Evolutionary conservation across 2,888 invertebrate genomes (phyloP).

Genomic region (Zhuqinia jingwanae): DNA sequence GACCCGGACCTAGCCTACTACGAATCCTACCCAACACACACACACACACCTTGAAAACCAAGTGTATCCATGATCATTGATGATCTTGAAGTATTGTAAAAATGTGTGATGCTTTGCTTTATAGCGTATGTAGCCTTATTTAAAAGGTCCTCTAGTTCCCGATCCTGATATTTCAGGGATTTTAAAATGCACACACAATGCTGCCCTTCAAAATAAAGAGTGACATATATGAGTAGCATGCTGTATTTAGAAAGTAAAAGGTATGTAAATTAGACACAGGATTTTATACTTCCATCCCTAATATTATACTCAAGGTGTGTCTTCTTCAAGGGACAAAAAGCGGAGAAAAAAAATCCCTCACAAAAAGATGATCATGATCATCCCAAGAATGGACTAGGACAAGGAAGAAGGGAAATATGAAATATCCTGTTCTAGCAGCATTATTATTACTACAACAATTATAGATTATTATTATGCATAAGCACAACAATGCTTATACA

Average conservation of each 20-base stretch:
- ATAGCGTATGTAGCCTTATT: neutral
- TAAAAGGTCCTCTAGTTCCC: constrained; percentile 46
- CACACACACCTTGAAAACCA: constrained; percentile 50
- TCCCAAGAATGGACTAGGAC: constrained; percentile 6
- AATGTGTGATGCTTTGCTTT: neutral
- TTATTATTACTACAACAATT: too few relatives aligned
- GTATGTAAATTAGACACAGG: constrained; percentile 62
- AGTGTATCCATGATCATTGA: neutral
- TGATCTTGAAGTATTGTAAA: constrained; percentile 13
- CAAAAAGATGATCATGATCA: constrained; percentile 5
- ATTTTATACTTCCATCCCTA: too few relatives aligned
- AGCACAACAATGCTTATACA: too few relatives aligned
- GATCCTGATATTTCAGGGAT: constrained; percentile 38
- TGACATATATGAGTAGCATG: neutral
- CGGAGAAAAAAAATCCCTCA: too few relatives aligned
- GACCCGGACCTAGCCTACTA: neutral
- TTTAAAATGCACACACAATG: constrained; percentile 16
- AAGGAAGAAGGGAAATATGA: neutral
- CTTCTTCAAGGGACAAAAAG: constrained; percentile 37
- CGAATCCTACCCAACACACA: constrained; percentile 11
- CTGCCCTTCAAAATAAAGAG: constrained; percentile 44
- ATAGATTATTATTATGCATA: too few relatives aligned
- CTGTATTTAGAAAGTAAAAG: constrained; percentile 67
- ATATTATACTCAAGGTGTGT: constrained; percentile 65
- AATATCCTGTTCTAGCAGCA: neutral